These are phyloP conservation scores for Melierax canorus DNA, from an alignment of 2,113 vertebrate species.

Conservation along the genomic window DNA sequence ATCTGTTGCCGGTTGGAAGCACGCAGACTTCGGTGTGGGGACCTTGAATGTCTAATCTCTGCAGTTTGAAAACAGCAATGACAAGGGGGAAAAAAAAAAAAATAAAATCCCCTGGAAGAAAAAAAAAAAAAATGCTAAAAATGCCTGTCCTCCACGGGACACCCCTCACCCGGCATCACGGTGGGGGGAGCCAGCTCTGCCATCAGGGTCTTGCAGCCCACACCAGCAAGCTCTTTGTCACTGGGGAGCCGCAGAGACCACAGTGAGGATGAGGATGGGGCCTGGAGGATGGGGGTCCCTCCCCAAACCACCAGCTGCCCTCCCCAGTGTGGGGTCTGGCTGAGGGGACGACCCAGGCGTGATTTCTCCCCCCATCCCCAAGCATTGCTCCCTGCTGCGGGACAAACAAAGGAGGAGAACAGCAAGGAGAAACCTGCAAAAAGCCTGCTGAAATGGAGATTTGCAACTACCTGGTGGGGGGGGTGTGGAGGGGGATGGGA, in stretches of 20 bases:
- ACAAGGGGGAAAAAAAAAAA: not conserved
- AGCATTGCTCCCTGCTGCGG: not conserved
- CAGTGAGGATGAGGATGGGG: not conserved
- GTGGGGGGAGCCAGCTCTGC: not conserved
- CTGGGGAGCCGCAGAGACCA: not conserved
- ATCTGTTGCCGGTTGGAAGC: slow-evolving; percentile 3
- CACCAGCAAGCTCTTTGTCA: not conserved
- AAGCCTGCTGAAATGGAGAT: not conserved
- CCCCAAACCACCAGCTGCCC: rapidly evolving
- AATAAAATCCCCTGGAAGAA: not conserved
- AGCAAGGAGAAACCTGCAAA: not conserved
- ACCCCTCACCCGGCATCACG: rapidly evolving
- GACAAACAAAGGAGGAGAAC: not conserved
- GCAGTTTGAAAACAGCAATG: not conserved
- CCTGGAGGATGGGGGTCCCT: not conserved
- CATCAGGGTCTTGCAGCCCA: not conserved
- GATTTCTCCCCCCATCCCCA: not conserved
- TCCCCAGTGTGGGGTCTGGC: not conserved
- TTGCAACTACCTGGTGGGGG: not conserved
- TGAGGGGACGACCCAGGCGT: not conserved
- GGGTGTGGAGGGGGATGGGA: not conserved
- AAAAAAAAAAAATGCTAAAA: not conserved
- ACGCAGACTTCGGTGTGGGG: not conserved
- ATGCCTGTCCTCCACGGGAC: not conserved
- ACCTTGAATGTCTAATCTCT: not conserved